Evolutionary conservation across 1,140 invertebrate genomes (phyloP), one percentile per base, ranked within the genome.

Genomic region (Macrotrachela quadricornifera): DNA sequence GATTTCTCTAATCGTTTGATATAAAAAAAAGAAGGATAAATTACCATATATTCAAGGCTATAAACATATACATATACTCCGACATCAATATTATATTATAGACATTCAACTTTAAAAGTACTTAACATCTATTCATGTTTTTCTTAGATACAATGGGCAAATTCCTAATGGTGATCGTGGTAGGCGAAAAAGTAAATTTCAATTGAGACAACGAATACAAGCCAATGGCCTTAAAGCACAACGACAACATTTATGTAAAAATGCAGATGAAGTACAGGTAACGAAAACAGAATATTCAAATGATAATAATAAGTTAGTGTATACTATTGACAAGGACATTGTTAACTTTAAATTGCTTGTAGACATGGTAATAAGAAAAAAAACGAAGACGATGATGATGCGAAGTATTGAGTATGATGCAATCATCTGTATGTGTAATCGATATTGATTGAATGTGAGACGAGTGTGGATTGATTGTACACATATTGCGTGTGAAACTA

Each of bases 171-270:
- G 85, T 38, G 86, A 92, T 71, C 80, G 85, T 60, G 86, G 87
- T 12, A 75, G 90, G 50, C 77, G 83, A 62, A 78, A 83, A 63
- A 91, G 85, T 71, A 92, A 94, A 74, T 94, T 92, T 74, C 78
- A 87, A 52, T 72, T 95, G 21, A 81, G 80, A 67, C 80, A 85
- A 68, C 76, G 86, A 60, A 74, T 77, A 51, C 74, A 76, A 56
- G 74, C 87, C 38, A 95, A 91, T 71, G 88, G 90, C 39, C 87
- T 96, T 18, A 86, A 86, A 63, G 79, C 84, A 59, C 87, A 82
- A 45, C 85, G 83, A 68, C 86, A 92, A 72, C 94, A 95, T 69
- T 80, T 88, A 56, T 87, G 94, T 54, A 62, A 62, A 54, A 55
- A 14, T 6, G 21, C 42, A 13, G 50, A 52, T 46, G 49, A 50